Evolutionary conservation across 2,888 invertebrate genomes (phyloP).

Genomic region (Euplagia quadripunctaria): DNA sequence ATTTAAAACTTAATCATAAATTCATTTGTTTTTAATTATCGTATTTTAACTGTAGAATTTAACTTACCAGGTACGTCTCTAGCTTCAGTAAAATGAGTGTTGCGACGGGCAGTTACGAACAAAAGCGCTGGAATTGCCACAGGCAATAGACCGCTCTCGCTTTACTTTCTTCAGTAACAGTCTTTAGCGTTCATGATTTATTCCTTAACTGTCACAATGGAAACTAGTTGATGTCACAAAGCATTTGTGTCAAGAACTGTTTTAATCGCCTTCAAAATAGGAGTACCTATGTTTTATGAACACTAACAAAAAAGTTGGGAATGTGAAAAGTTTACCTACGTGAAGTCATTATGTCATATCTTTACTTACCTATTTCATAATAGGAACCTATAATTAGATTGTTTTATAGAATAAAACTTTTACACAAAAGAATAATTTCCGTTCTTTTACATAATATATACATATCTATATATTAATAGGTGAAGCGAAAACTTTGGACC

Average conservation of each 20-base stretch:
- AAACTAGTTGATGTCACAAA: conserved; percentile 40
- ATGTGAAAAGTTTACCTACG: no score
- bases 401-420: no score
- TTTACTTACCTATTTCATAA: no score
- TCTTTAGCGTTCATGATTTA: conserved; percentile 50
- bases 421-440: no score
- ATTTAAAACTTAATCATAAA: neutral
- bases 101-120: conserved; percentile 11
- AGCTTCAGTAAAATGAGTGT: conserved; percentile 24
- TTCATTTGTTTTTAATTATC: neutral
- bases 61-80: conserved; percentile 1
- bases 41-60: neutral
- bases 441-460: no score
- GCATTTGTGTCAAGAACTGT: conserved; percentile 46
- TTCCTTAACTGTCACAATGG: conserved; percentile 45
- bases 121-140: conserved; percentile 28
- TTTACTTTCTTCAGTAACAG: conserved; percentile 37
- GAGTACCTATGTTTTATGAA: neutral
- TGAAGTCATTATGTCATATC: no score
- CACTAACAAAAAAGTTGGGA: neutral
- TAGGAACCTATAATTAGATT: no score
- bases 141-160: conserved; percentile 36
- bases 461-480: no score
- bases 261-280: no score
- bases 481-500: no score